A percentile compares a stretch with the other conserved stretches of the same genome.
phyloP scores from a whole-genome alignment of 2,888 invertebrate species.

The Nomada hirtipes region DNA sequence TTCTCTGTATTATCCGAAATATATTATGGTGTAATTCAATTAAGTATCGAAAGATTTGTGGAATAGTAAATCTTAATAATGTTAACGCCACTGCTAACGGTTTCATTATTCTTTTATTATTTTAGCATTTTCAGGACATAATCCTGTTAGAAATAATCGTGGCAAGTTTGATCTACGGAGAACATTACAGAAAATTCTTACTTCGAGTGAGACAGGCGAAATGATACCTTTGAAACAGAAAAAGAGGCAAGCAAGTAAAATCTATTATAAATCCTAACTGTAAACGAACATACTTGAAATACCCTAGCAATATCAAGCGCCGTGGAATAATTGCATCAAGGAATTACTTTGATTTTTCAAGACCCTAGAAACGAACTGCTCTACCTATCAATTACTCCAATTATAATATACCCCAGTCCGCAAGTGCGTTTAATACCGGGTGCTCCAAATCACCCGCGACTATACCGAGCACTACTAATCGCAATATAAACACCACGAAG shows the following conservation, averaged over 20 bases:
- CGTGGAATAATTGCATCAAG: neutral
- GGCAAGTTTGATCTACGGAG: too few species aligned
- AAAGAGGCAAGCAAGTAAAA: too few species aligned
- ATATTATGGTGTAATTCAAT: neutral
- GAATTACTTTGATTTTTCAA: neutral
- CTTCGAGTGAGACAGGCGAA: too few species aligned
- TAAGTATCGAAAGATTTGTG: neutral
- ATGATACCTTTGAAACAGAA: too few species aligned
- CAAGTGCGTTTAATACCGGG: neutral
- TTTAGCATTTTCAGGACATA: too few species aligned
- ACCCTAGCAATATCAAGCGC: neutral
- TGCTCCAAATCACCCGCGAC: neutral
- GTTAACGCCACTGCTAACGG: too few species aligned
- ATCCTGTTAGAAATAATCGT: too few species aligned
- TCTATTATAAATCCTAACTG: neutral
- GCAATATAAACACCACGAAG: too few species aligned
- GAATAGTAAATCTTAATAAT: neutral
- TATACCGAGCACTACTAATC: neutral
- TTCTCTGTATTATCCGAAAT: neutral
- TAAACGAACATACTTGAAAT: neutral
- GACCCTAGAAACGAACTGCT: neutral
- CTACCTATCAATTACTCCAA: conserved; percentile 7
- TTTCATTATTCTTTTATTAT: too few species aligned
- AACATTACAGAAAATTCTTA: too few species aligned
- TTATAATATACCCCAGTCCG: neutral